These are phyloP conservation scores for Strongylocentrotus purpuratus DNA, from an alignment of 35 echinoderm and acorn worm species.

Conservation along the genomic window DNA sequence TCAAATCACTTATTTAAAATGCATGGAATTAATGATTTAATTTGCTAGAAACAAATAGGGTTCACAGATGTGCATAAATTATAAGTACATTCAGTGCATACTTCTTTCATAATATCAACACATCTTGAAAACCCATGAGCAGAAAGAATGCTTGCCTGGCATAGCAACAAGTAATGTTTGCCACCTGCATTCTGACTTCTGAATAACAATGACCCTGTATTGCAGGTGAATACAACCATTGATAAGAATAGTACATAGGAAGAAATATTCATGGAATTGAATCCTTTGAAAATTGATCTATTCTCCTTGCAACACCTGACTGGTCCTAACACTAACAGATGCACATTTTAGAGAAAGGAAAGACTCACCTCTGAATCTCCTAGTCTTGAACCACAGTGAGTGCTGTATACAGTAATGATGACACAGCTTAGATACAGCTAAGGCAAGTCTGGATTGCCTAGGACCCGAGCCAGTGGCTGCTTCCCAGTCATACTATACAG, in stretches of 20 bases:
- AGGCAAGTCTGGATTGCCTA: background rate
- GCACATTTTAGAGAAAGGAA: background rate
- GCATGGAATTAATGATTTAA: background rate
- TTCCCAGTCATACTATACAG: constrained; percentile 17
- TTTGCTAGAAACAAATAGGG: background rate
- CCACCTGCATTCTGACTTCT: too few species aligned
- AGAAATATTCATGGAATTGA: too few species aligned
- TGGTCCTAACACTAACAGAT: background rate
- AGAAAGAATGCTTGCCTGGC: too few species aligned
- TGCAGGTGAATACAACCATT: too few species aligned
- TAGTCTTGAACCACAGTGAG: constrained; percentile 8
- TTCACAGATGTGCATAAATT: too few species aligned
- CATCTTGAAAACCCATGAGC: too few species aligned
- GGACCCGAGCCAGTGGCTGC: background rate
- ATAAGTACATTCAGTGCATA: too few species aligned
- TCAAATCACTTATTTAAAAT: background rate
- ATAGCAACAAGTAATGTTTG: too few species aligned
- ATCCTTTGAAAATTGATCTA: too few species aligned
- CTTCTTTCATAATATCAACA: too few species aligned
- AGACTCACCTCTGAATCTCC: background rate
- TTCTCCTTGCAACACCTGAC: background rate
- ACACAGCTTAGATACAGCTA: background rate
- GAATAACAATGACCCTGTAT: too few species aligned
- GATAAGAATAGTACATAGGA: too few species aligned
- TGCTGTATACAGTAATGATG: constrained; percentile 16